phyloP scores from a whole-genome alignment of 2,113 vertebrate species.

The Amphiprion ocellaris region DNA sequence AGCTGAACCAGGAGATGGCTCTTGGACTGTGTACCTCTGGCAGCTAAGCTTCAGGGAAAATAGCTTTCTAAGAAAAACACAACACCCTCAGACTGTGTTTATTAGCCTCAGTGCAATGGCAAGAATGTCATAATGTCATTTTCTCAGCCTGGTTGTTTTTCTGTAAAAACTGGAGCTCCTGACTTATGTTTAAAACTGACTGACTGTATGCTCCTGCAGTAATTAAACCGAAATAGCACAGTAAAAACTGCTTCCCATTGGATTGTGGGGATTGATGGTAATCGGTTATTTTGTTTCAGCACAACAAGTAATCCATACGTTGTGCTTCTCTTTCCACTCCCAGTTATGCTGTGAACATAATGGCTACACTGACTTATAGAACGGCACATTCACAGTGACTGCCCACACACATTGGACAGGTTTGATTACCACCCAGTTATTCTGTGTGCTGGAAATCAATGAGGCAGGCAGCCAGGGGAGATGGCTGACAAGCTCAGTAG shows the following conservation, averaged over 20 bases:
- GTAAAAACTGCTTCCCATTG: neutral
- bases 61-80: constrained; percentile 4
- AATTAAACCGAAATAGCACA: neutral
- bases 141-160: constrained; percentile 2
- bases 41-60: constrained; percentile 20
- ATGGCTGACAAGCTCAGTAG: constrained; percentile 32
- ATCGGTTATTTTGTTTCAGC: constrained; percentile 12
- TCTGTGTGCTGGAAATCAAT: constrained; percentile 67
- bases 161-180: neutral
- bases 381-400: constrained; percentile 15
- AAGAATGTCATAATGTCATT: constrained; percentile 16
- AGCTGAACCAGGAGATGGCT: constrained; percentile 33
- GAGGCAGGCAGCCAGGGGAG: constrained; percentile 62
- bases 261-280: neutral
- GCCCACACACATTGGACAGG: constrained; percentile 43
- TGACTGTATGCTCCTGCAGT: neutral
- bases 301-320: neutral
- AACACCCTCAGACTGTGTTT: neutral
- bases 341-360: constrained; percentile 6
- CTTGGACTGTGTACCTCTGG: neutral
- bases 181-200: constrained; percentile 11
- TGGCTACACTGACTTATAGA: constrained; percentile 3
- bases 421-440: constrained; percentile 62
- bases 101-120: neutral
- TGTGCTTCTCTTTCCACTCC: constrained; percentile 3